A percentile compares a stretch with the other conserved stretches of the same genome.
phyloP scores from a whole-genome alignment of 2,888 invertebrate species.

The Beris chalybata region DNA sequence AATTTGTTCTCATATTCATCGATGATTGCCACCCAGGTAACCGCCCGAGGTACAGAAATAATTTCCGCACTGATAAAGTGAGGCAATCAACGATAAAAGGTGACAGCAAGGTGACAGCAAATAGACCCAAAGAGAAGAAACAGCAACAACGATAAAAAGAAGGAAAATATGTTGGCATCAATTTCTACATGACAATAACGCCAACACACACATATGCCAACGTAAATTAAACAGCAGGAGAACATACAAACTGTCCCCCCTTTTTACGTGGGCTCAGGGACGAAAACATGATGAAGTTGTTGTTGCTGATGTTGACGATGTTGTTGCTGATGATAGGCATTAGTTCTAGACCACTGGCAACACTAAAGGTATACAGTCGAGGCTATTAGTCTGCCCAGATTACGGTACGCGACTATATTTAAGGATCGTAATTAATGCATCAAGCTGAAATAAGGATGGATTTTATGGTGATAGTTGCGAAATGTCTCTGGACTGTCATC shows the following conservation, averaged over 20 bases:
- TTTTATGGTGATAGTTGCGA: constrained; percentile 42
- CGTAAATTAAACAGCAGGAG: constrained; percentile 13
- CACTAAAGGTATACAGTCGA: no score
- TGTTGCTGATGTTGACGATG: no score
- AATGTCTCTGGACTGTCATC: constrained; percentile 47
- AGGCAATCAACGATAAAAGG: not conserved
- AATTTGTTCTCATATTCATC: constrained; percentile 20
- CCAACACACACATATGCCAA: constrained; percentile 12
- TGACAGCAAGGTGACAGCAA: not conserved
- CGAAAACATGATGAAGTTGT: no score
- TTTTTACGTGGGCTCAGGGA: no score
- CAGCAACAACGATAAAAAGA: constrained; percentile 1
- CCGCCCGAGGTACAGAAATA: not conserved
- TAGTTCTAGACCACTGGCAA: no score
- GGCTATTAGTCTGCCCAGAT: no score
- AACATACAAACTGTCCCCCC: not conserved
- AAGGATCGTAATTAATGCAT: no score
- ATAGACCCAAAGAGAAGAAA: not conserved
- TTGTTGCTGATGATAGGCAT: no score
- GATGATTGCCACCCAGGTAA: constrained; percentile 1
- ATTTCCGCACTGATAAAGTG: not conserved
- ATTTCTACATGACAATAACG: constrained; percentile 24
- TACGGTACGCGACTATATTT: no score
- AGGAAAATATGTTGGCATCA: constrained; percentile 21
- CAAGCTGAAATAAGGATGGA: constrained; percentile 41